Evolutionary conservation across 2,113 vertebrate genomes (phyloP).

Genomic region (Heptranchias perlo): DNA sequence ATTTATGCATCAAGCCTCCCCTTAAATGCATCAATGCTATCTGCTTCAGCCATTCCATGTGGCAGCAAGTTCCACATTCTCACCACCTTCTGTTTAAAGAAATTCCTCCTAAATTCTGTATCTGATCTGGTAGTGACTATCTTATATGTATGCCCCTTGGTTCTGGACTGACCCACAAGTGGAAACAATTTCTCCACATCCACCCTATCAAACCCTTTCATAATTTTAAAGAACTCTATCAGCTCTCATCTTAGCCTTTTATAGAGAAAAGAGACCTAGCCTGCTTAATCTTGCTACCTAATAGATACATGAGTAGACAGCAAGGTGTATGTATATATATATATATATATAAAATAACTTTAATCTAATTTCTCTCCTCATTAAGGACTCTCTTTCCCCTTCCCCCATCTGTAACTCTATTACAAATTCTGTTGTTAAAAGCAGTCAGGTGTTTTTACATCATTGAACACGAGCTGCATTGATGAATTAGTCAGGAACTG

Average conservation of each 20-base stretch:
- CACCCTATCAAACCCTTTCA: not conserved
- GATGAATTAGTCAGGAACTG: not conserved
- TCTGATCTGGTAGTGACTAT: not conserved
- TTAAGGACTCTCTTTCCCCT: not conserved
- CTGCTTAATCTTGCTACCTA: not conserved
- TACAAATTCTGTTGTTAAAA: not conserved
- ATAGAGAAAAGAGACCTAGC: not conserved
- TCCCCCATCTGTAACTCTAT: not conserved
- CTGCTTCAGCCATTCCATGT: not conserved
- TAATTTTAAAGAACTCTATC: not conserved
- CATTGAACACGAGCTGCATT: not conserved
- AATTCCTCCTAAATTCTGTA: not conserved
- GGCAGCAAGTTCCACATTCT: not conserved
- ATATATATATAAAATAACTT: not conserved
- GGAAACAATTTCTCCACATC: not conserved
- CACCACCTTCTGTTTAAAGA: not conserved
- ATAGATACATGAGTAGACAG: not conserved
- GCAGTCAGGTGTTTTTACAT: not conserved
- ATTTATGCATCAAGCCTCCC: not conserved
- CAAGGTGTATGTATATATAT: too few species aligned
- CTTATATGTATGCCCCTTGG: not conserved
- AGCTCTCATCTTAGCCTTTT: not conserved
- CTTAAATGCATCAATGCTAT: not conserved
- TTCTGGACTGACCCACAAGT: not conserved
- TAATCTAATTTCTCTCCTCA: not conserved